These are phyloP conservation scores for Erebia aethiops DNA, from an alignment of 2,888 invertebrate species.

Conservation along the genomic window DNA sequence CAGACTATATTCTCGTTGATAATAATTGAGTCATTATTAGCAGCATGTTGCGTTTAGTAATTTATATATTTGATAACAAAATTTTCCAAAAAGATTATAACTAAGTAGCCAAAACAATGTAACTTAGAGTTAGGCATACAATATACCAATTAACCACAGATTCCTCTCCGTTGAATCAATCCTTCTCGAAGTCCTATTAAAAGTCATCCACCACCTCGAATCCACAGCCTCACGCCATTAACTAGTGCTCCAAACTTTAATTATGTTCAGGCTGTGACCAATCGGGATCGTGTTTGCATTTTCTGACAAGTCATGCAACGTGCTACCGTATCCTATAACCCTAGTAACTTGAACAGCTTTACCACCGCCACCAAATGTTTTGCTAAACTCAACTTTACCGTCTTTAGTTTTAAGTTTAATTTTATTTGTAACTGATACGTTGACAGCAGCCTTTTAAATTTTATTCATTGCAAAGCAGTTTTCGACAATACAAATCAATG, in stretches of 20 bases:
- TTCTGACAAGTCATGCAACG: conserved; percentile 81
- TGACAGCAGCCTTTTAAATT: conserved; percentile 58
- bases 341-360: conserved; percentile 47
- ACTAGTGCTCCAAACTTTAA: conserved; percentile 82
- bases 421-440: conserved; percentile 48
- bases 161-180: conserved; percentile 68
- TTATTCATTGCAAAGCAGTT: conserved; percentile 54
- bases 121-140: conserved; percentile 43
- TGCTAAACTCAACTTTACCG: conserved; percentile 54
- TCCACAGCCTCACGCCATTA: conserved; percentile 79
- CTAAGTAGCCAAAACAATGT: conserved; percentile 28
- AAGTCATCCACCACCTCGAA: conserved; percentile 79
- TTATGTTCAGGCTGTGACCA: conserved; percentile 82
- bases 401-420: conserved; percentile 55
- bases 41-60: too few species aligned
- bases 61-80: too few species aligned
- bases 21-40: too few species aligned
- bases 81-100: too few species aligned
- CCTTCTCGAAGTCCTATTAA: conserved; percentile 79
- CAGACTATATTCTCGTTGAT: too few species aligned
- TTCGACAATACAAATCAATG: conserved; percentile 55
- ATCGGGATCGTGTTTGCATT: conserved; percentile 80
- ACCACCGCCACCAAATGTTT: conserved; percentile 41
- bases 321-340: conserved; percentile 77
- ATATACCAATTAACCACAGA: conserved; percentile 68